phyloP scores from a whole-genome alignment of 2,797 vertebrate genomes.

The Crypturellus tataupa region DNA sequence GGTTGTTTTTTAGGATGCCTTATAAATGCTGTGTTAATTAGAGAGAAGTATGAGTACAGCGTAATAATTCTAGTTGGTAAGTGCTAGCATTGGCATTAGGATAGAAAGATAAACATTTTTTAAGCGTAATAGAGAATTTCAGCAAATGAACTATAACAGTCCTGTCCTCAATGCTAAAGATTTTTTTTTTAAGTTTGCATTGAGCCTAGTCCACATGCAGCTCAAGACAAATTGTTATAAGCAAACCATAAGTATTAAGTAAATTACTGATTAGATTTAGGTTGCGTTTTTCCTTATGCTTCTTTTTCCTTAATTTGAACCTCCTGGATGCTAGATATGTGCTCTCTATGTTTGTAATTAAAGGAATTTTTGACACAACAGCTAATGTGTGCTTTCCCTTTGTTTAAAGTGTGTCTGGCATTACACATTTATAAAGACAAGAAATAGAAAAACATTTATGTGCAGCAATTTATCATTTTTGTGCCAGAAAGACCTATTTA shows the following conservation, averaged over 20 bases:
- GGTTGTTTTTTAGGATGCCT: background rate
- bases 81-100: background rate
- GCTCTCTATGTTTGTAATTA: background rate
- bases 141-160: background rate
- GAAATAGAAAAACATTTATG: background rate
- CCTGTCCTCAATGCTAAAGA: background rate
- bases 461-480: background rate
- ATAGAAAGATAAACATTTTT: background rate
- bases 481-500: background rate
- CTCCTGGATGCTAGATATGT: background rate
- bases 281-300: background rate
- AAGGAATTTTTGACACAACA: background rate
- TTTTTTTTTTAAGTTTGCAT: background rate
- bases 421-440: background rate
- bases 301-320: constrained; percentile 8
- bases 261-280: background rate
- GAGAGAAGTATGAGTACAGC: background rate
- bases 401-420: background rate
- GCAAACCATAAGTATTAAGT: background rate
- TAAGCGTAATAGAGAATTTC: background rate
- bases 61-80: background rate
- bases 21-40: background rate
- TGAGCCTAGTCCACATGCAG: background rate
- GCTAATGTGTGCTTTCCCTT: background rate
- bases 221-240: background rate